Evolutionary conservation across 1,140 invertebrate genomes (phyloP), one percentile per base, ranked within the genome.

Genomic region (Solenopsis fugax): DNA sequence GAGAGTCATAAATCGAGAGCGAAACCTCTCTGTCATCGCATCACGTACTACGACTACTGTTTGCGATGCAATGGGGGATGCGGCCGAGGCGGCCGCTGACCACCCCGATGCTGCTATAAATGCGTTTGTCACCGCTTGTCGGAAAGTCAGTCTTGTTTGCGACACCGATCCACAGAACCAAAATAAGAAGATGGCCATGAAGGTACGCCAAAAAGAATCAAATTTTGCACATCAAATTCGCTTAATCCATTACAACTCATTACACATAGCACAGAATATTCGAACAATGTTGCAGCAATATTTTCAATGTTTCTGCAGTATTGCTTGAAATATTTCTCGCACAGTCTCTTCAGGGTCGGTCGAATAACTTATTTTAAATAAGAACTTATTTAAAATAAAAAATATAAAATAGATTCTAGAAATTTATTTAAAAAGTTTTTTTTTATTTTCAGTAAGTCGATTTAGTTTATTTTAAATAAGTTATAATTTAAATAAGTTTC

Each of bases 61-160:
- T 94, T 94, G 85, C 90, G 78, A 94, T 94, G 92, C 93, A 91
- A 88, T 75, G 77, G 65, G 90, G 82, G 89, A 90, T 92, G 84
- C 72, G 80, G 54, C 29, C 82, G 80, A 7, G 41, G 81, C 80
- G 84, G 65, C 29, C 29, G 73, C 60, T 37, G 62, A 77, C 67
- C 80, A 91, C 78, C 72, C 80, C 64, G 88, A 82, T 87, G 85
- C 92, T 92, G 78, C 92, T 95, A 95, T 95, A 95, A 95, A 95
- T 95, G 95, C 94, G 90, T 93, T 90, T 89, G 91, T 90, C 81
- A 87, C 76, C 84, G 75, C 88, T 92, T 90, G 92, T 41, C 69
- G 73, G 77, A 88, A 93, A 88, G 92, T 95, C 93, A 95, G 94
- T 95, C 92, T 92, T 71, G 71, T 88, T 88, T 90, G 91, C 80